Percentiles rank a stretch among this genome's conserved stretches.
These are phyloP conservation scores for Salticus scenicus DNA, from an alignment of 2,888 invertebrate genomes.

Conservation along the genomic window DNA sequence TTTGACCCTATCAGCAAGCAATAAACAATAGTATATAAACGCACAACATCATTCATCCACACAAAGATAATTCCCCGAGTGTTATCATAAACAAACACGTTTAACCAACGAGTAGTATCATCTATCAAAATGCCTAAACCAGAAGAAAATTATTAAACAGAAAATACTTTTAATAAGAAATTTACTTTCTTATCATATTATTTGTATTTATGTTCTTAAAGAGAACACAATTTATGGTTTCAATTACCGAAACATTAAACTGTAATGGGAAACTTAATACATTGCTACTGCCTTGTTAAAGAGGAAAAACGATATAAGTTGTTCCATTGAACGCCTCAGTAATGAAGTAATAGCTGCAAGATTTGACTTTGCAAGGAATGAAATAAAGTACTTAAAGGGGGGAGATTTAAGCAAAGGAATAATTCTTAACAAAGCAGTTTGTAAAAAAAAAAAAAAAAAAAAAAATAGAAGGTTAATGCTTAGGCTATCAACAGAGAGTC, in stretches of 20 bases:
- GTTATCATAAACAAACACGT: no score
- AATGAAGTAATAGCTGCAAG: background rate
- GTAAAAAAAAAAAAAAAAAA: no score
- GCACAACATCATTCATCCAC: no score
- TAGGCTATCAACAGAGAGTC: background rate
- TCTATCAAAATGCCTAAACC: no score
- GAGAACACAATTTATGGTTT: background rate
- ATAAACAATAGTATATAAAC: no score
- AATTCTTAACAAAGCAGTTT: background rate
- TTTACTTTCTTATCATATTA: background rate
- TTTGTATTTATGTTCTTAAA: background rate
- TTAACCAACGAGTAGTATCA: no score
- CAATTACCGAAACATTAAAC: background rate
- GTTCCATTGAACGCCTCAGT: background rate
- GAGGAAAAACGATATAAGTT: background rate
- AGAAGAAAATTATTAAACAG: no score
- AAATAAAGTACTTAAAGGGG: background rate
- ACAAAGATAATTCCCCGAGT: no score
- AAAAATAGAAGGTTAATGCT: background rate
- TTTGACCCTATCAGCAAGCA: no score
- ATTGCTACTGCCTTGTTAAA: background rate
- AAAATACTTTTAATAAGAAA: no score
- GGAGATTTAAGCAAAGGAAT: background rate
- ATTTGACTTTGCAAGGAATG: background rate
- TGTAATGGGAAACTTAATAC: background rate